Evolutionary conservation across 2,888 invertebrate species (phyloP).

Genomic region (Lepidochitona cinerea): DNA sequence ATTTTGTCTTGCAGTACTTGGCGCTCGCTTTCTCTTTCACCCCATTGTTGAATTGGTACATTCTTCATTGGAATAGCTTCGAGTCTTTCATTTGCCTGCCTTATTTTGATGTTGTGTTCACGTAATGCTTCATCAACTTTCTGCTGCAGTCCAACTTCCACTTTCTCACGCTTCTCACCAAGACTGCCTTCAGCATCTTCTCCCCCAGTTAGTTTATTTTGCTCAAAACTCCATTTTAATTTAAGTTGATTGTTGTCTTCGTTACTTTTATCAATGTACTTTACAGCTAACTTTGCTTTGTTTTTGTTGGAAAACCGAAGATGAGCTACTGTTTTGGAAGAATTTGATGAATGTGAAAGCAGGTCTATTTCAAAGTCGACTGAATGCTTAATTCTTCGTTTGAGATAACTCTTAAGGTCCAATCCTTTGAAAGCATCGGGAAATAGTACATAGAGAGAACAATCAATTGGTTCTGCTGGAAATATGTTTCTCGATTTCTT

Average conservation of each 20-base stretch:
- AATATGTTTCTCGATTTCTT: too few species aligned
- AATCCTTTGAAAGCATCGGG: neutral
- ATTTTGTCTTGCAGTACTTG: conserved; percentile 39
- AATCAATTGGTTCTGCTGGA: too few species aligned
- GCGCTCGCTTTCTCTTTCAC: neutral
- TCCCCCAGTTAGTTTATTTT: neutral
- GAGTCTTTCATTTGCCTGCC: neutral
- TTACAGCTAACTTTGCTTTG: neutral
- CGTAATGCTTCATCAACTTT: neutral
- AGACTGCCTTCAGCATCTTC: neutral
- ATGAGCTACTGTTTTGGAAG: neutral
- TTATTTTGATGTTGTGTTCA: neutral
- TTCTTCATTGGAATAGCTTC: neutral
- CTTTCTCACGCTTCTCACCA: neutral
- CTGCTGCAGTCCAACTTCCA: neutral
- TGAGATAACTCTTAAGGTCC: neutral
- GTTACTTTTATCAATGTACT: too few species aligned
- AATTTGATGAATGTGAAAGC: neutral
- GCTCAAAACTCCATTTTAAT: too few species aligned
- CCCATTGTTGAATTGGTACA: neutral
- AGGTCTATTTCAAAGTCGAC: neutral
- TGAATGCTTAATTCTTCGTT: neutral
- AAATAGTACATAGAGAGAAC: neutral
- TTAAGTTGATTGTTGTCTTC: too few species aligned
- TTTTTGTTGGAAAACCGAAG: neutral